These are phyloP conservation scores for Pandemis corylana DNA, from an alignment of 2,888 invertebrate genomes.

Conservation along the genomic window DNA sequence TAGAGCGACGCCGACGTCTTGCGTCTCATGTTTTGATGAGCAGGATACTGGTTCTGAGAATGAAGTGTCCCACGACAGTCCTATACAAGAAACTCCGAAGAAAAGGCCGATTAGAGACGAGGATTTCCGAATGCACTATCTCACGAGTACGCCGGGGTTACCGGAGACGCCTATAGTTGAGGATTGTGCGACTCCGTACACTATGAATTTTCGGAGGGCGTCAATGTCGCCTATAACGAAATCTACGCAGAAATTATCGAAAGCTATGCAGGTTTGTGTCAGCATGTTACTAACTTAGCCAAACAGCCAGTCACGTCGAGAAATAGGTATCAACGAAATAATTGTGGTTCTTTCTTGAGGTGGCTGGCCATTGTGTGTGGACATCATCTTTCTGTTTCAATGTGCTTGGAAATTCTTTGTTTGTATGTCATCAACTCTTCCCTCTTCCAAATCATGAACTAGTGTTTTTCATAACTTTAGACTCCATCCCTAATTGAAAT, in stretches of 20 bases:
- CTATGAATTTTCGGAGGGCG: constrained; percentile 85
- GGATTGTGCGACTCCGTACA: constrained; percentile 73
- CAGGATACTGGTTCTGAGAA: constrained; percentile 67
- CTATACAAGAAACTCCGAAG: constrained; percentile 63
- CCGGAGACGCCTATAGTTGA: constrained; percentile 65
- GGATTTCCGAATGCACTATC: constrained; percentile 65
- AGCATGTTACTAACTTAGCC: constrained; percentile 31
- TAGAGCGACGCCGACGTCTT: constrained; percentile 71
- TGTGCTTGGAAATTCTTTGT: background rate
- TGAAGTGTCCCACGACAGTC: constrained; percentile 55
- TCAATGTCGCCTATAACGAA: constrained; percentile 96
- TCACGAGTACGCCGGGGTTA: constrained; percentile 79
- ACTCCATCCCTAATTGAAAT: no score
- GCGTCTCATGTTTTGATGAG: constrained; percentile 78
- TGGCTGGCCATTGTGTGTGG: background rate
- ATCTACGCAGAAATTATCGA: constrained; percentile 93
- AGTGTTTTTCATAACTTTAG: no score
- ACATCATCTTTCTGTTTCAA: background rate
- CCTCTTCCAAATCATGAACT: background rate
- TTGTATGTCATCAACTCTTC: background rate
- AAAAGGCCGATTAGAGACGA: constrained; percentile 52
- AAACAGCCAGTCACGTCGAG: constrained; percentile 19
- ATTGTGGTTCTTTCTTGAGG: background rate
- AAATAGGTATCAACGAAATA: background rate
- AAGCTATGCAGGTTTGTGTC: constrained; percentile 93